Evolutionary conservation across 2,888 invertebrate species (phyloP).

Genomic region (Autographa gamma): DNA sequence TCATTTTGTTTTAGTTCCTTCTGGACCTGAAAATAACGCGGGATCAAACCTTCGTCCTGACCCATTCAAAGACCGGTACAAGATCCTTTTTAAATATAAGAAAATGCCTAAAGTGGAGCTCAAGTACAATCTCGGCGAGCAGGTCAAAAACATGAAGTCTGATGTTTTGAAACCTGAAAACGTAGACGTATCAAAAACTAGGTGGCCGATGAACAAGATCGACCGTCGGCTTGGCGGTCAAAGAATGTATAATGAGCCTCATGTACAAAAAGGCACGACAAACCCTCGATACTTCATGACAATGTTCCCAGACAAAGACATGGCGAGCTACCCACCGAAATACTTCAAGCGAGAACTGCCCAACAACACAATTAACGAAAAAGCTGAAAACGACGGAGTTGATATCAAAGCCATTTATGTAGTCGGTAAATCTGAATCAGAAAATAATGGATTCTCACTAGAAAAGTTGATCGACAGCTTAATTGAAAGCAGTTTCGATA

Average conservation of each 20-base stretch:
- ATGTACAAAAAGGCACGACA: conserved; percentile 19
- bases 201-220: conserved; percentile 73
- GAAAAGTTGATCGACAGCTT: conserved; percentile 75
- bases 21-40: conserved; percentile 33
- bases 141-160: conserved; percentile 75
- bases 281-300: conserved; percentile 54
- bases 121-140: conserved; percentile 78
- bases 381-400: conserved; percentile 29
- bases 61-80: conserved; percentile 74
- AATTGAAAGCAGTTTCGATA: conserved; percentile 69
- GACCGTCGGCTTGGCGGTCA: conserved; percentile 57
- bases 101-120: conserved; percentile 75
- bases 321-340: conserved; percentile 58
- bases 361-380: conserved; percentile 49
- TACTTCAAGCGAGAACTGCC: conserved; percentile 74
- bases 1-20: conserved; percentile 32
- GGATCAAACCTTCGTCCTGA: conserved; percentile 61
- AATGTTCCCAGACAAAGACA: conserved; percentile 48
- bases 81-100: conserved; percentile 71
- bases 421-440: conserved; percentile 62
- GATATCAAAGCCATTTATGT: conserved; percentile 59
- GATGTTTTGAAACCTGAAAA: conserved; percentile 66
- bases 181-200: conserved; percentile 71
- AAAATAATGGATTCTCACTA: conserved; percentile 66
- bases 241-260: conserved; percentile 30